Evolutionary conservation across 2,797 vertebrate genomes (phyloP).

Genomic region (Babyrousa celebensis): DNA sequence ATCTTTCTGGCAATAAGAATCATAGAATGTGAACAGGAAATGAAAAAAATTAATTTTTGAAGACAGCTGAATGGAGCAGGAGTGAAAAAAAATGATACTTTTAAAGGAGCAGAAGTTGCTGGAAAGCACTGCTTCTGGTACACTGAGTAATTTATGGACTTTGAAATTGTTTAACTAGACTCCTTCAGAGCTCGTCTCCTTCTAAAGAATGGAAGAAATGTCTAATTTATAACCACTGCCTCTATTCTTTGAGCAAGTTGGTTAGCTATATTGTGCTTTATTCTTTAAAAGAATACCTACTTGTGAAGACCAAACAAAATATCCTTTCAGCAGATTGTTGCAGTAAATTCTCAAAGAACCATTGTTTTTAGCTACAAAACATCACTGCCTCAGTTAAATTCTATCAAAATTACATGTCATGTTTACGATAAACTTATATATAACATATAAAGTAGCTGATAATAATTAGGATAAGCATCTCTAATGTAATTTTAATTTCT

Average conservation of each 20-base stretch:
- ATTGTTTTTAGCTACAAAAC: constrained; percentile 55
- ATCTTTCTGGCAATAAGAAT: background rate
- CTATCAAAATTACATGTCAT: background rate
- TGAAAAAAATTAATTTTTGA: constrained; percentile 41
- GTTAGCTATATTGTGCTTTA: constrained; percentile 67
- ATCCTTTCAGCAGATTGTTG: constrained; percentile 60
- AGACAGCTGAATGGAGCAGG: background rate
- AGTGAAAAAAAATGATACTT: background rate
- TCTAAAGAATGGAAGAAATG: constrained; percentile 12
- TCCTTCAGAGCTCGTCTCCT: background rate
- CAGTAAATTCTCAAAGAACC: constrained; percentile 58
- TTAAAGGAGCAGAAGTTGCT: background rate
- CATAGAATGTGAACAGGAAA: background rate
- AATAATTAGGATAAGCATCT: background rate
- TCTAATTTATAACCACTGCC: constrained; percentile 31
- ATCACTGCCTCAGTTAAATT: background rate
- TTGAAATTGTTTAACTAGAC: constrained; percentile 48
- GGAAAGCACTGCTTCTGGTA: constrained; percentile 27
- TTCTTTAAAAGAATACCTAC: constrained; percentile 65
- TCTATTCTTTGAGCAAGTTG: constrained; percentile 46
- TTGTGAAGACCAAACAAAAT: constrained; percentile 75
- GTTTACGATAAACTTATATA: background rate
- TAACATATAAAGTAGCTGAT: background rate
- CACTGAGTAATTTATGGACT: background rate
- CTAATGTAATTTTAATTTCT: constrained; percentile 15